Evolutionary conservation across 2,797 vertebrate genomes (phyloP), one percentile per base, ranked within the genome.

Genomic region (Hipposideros larvatus): DNA sequence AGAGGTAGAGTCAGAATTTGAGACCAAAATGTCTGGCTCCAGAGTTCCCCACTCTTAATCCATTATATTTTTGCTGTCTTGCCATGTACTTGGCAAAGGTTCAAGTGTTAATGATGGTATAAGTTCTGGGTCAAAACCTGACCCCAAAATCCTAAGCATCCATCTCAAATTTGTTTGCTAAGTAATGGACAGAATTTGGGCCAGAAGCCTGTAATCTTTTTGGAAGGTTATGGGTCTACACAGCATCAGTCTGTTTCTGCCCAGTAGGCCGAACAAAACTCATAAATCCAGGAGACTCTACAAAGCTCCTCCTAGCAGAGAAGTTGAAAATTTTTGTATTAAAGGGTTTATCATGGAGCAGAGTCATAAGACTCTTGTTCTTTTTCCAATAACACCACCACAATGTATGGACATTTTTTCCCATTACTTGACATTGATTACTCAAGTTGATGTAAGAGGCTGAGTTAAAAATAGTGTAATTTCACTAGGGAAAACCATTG

Each of bases 401-500:
- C 16, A 84, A 80, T 71, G 16, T 71, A 51, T 26, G 34, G 73
- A 78, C 2, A 65, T 90, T 53, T 96, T 74, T 26, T 48, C 46
- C 90, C 87, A 86, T 87, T 95, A 85, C 59, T 87, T 96, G 77
- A 84, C 75, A 92, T 77, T 89, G 73, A n/a, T 7, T 96, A 57
- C 19, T n/a, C 59, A 93, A 95, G 41, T 87, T 84, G 77, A 24
- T 75, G 87, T 34, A 85, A 90, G 68, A 15, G 3, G 55, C n/a
- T 84, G 22, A 21, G 55, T n/a, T 91, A 96, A 92, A 95, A 92
- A 87, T 87, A 90, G n/a, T 79, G 6, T 13, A 31, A 22, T 74
- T 96, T 88, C 53, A 68, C n/a, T 70, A 79, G n/a, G 57, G 48
- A 74, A 90, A 87, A 84, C 84, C 37, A 95, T 88, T 85, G 41